Base-by-base conservation (phyloP, 2,888 invertebrate genomes). In the Geophilus truncorum region DNA sequence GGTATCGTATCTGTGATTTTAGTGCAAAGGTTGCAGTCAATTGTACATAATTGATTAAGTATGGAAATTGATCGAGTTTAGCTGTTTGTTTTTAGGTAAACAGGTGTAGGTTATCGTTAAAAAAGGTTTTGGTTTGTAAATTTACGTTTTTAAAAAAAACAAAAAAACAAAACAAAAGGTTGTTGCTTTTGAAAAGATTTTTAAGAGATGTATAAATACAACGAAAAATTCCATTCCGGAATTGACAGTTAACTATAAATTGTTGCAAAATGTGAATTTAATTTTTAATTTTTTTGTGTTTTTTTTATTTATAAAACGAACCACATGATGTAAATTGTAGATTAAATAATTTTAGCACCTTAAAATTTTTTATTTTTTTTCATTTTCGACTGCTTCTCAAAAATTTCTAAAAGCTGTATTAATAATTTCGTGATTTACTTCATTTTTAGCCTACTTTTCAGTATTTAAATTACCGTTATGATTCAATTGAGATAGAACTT, bases 1-100 rank as follows among this genome's bases (percentile, higher is more conserved):
- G 7, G 7, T 51, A n/a, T 51, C 51, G 18, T 51, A 51, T 51
- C 51, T 51, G 51, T 75, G 76, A 75, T 75, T 75, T 30, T 75
- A 25, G 28, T 75, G 76, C 28, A 30, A 75, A 75, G 28, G 32
- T 75, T 75, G 76, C 76, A 75, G 28, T 75, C 30, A 75, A 75
- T 28, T 30, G 30, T 75, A 28, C 18, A 51, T 51, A 51, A 51
- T n/a, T 18, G 51, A 51, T 51, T 51, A 51, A n/a, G 12, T 40
- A 40, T 40, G n/a, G 40, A 40, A 40, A 40, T 40, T 40, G 51
- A n/a, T 51, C 51, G 18, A 51, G n/a, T 51, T 51, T 40, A 51
- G 51, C 7, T 51, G 18, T n/a, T n/a, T n/a, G 18, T 18, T 75
- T 75, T 15, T 30, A 32, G 32, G 25, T 75, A 75, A 75, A 75